Evolutionary conservation across 2,888 invertebrate species (phyloP), one percentile per base, ranked within the genome.

Genomic region (Volucella inflata): DNA sequence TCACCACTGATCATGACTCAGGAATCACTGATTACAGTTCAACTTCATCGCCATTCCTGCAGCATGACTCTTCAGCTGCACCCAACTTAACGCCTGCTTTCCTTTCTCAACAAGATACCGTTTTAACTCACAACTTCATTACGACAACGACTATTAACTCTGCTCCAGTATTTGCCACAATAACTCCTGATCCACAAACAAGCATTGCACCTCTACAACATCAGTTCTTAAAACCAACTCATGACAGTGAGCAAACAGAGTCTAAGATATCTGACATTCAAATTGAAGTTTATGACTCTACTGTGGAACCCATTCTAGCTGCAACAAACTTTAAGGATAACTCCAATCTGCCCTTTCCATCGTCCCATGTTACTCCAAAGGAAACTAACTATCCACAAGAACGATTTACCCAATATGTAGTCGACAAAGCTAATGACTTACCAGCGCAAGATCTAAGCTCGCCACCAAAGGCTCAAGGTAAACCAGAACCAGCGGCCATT

Each of bases 201-300:
- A 62, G 12, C 40, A 11, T 36, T 12, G 11, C 51, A 2, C 40
- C 38, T 16, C 12, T 3, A 2, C 64, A 36, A 0, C 44, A 55
- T 8, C 44, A 59, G 2, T 1, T 38, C 1, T 46, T 65, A 2
- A 46, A 55, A 12, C 70, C 75, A 40, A 76, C 60, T 36, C 60
- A 44, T 6, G 55, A 65, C 21, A 71, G 53, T 40, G 80, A 75
- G 12, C 90, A 89, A 68, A 90, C 89, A 0, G 91, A 91, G 60
- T 91, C 91, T 0, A 91, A 90, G 82, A 91, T 91, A 17, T 91
- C 92, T 0, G 92, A 91, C 16, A 91, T 91, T 62, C 91, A 91
- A 87, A 91, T 91, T 36, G 92, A 91, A 48, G 90, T 91, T 0
- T 91, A 91, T 14, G 91, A 91, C 72, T 91, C 91, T 0, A 91